Base-by-base conservation (phyloP, 2,797 vertebrate species). In the Arctocebus calabarensis region DNA sequence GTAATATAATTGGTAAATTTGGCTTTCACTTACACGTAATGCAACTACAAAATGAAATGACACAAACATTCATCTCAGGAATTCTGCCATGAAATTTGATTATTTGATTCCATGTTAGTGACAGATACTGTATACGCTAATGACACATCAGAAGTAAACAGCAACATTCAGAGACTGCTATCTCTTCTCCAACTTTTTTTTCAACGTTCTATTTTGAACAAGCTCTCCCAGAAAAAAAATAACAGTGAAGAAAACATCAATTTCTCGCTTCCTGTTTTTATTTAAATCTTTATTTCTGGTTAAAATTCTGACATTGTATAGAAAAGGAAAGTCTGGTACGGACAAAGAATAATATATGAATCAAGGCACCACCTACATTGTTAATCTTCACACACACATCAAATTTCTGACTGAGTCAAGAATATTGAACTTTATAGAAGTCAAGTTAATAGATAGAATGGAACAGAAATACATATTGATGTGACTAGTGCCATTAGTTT, bases 11-110 rank as follows among this genome's bases (percentile, higher is more conserved):
- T 96, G 90, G 25, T 23, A 77, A 93, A 90, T 88, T 79, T 96
- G 96, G 61, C 95, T 97, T 93, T 90, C 93, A 97, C 70, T 90
- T 97, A 62, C 6, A 88, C 85, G 10, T 94, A 83, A 64, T 84
- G 59, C 70, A 96, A 96, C 88, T 96, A 94, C 94, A 95, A 96
- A 94, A 88, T 87, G 97, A 83, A 97, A 74, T 64, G 96, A 84
- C 84, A 91, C 75, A 92, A 94, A 90, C 90, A 95, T 84, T 93
- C 96, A 81, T 96, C 93, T 94, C 40, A 95, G 94, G 61, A 98
- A 96, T 73, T 94, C 91, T 97, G 78, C 66, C 87, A 90, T 95
- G 77, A 97, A 97, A 98, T 96, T 93, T 90, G 88, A 27, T 96
- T 96, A 97, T 94, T 97, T 96, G 25, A 12, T 95, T 95, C 88